Evolutionary conservation across 1,140 invertebrate species (phyloP).

Genomic region (Megalonaias nervosa): DNA sequence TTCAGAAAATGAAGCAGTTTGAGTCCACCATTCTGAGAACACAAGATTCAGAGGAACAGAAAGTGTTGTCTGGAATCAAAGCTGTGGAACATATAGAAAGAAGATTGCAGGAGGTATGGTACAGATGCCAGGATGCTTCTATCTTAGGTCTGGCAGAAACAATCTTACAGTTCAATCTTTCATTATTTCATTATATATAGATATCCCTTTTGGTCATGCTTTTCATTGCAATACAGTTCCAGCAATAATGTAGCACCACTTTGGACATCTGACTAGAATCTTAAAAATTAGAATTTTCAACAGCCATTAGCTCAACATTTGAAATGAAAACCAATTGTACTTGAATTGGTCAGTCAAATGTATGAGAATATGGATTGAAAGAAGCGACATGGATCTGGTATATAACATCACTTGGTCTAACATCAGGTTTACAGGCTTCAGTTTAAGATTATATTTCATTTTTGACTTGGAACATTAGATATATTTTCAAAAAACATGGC

Average conservation of each 20-base stretch:
- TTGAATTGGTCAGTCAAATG: too few species aligned
- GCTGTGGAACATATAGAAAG: constrained; percentile 61
- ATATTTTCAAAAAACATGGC: too few species aligned
- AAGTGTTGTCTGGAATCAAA: constrained; percentile 62
- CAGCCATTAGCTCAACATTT: not conserved
- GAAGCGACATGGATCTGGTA: too few species aligned
- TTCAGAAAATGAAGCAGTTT: constrained; percentile 58
- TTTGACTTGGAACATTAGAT: too few species aligned
- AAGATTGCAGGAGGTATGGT: constrained; percentile 56
- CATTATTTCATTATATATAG: not conserved
- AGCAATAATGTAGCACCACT: not conserved
- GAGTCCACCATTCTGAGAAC: constrained; percentile 59
- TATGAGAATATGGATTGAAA: too few species aligned
- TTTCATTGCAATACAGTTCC: not conserved
- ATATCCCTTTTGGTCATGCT: not conserved
- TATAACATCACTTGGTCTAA: too few species aligned
- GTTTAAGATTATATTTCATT: too few species aligned
- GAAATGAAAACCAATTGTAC: too few species aligned
- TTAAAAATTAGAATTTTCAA: constrained; percentile 1
- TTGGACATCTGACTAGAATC: not conserved
- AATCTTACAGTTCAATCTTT: too few species aligned
- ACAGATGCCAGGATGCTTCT: not conserved
- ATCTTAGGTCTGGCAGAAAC: too few species aligned
- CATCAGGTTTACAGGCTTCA: too few species aligned
- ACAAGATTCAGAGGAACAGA: constrained; percentile 57